These are phyloP conservation scores for Galagoides demidoff DNA, from an alignment of 2,797 vertebrate species.

Conservation along the genomic window DNA sequence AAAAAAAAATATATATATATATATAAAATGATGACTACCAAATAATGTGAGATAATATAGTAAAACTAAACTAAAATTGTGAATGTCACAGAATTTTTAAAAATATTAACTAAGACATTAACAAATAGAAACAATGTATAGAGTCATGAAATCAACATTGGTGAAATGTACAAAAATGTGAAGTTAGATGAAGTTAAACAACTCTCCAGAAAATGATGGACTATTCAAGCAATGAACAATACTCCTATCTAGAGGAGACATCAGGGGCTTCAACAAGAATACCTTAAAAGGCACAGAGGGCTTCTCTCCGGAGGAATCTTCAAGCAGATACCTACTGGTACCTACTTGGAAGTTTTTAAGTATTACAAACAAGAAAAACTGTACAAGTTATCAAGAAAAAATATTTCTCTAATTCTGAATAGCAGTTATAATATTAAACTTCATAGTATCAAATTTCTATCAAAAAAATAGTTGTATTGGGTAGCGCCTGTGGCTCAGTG, in stretches of 20 bases:
- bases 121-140: too few relatives aligned
- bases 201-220: neutral
- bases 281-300: constrained; percentile 15
- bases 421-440: neutral
- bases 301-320: neutral
- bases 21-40: too few relatives aligned
- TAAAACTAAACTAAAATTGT: too few relatives aligned
- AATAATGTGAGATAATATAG: too few relatives aligned
- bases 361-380: constrained; percentile 38
- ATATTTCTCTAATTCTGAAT: constrained; percentile 14
- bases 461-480: neutral
- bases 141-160: too few relatives aligned
- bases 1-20: too few relatives aligned
- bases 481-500: too few relatives aligned
- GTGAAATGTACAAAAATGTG: constrained; percentile 16
- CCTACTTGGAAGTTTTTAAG: constrained; percentile 9
- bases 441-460: neutral
- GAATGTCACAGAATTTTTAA: too few relatives aligned
- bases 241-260: neutral
- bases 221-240: neutral
- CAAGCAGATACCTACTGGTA: neutral
- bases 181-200: constrained; percentile 46
- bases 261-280: neutral
- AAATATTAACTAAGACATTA: too few relatives aligned
- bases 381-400: constrained; percentile 17